Conservation (phyloP, 2,888 invertebrate genomes). For the Abrostola tripartita region DNA sequence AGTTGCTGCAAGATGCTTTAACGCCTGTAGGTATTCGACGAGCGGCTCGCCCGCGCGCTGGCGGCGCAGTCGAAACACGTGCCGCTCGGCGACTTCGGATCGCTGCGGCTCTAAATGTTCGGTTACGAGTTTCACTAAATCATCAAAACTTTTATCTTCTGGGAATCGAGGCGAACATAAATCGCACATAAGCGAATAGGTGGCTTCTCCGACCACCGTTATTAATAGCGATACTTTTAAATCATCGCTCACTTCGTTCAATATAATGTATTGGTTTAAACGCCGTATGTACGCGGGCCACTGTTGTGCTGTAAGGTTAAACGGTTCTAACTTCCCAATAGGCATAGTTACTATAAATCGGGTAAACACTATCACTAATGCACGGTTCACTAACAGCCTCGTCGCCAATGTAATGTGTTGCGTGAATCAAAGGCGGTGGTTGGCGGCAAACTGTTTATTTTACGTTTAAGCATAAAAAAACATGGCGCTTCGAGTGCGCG, state of each 20-base stretch:
- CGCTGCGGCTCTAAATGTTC: neutral
- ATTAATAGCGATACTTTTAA: slow-evolving; percentile 3
- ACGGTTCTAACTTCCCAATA: too few species aligned
- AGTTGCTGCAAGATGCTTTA: slow-evolving; percentile 3
- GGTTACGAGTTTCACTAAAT: neutral
- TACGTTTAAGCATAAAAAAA: too few species aligned
- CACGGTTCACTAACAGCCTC: too few species aligned
- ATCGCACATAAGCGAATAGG: slow-evolving; percentile 6
- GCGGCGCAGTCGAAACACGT: too few species aligned
- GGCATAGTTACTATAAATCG: too few species aligned
- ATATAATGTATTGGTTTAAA: slow-evolving; percentile 3
- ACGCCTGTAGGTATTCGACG: neutral
- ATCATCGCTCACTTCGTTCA: neutral
- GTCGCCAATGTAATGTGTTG: too few species aligned
- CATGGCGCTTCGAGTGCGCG: too few species aligned
- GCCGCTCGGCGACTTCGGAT: slow-evolving; percentile 4
- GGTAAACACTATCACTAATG: too few species aligned
- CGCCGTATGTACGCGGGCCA: slow-evolving; percentile 12
- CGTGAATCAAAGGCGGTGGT: too few species aligned
- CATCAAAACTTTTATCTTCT: neutral
- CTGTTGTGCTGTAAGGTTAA: too few species aligned
- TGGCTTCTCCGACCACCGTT: slow-evolving; percentile 8
- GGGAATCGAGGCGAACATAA: neutral
- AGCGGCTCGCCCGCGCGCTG: neutral
- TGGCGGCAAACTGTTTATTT: too few species aligned